phyloP scores from a whole-genome alignment of 1,140 invertebrate species.

The Tribolium castaneum region DNA sequence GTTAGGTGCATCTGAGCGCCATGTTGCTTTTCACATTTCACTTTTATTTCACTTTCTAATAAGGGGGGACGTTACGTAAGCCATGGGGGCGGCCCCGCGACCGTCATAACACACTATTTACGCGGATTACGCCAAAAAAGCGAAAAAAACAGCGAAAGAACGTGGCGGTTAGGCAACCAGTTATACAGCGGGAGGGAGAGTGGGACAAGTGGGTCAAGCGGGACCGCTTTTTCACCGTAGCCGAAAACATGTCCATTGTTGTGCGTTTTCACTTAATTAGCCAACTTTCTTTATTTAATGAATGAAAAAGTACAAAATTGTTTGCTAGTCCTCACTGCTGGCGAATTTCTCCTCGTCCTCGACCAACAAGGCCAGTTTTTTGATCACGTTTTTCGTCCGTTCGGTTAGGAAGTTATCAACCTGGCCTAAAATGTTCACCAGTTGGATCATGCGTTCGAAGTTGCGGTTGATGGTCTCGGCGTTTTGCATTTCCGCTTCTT shows the following conservation, averaged over 20 bases:
- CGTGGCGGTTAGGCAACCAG: not conserved
- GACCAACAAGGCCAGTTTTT: constrained; percentile 58
- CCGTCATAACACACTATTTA: not conserved
- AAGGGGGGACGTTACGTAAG: constrained; percentile 16
- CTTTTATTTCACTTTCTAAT: constrained; percentile 53
- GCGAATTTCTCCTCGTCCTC: constrained; percentile 48
- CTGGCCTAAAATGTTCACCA: constrained; percentile 61
- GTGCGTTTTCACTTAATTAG: not conserved
- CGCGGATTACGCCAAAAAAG: not conserved
- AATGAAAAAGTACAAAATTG: not conserved
- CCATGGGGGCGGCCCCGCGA: not conserved
- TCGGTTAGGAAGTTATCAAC: constrained; percentile 60
- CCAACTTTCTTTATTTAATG: not conserved
- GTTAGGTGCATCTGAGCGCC: constrained; percentile 48
- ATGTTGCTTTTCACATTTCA: constrained; percentile 52
- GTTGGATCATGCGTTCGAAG: constrained; percentile 60
- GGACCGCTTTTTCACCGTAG: not conserved
- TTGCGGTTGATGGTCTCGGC: constrained; percentile 56
- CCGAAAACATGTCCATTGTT: not conserved
- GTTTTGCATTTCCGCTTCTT: constrained; percentile 57
- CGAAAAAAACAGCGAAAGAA: not conserved
- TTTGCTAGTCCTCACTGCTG: not conserved
- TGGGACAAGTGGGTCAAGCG: too few species aligned
- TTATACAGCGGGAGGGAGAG: not conserved
- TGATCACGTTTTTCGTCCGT: constrained; percentile 53